These are phyloP conservation scores for Bubo bubo DNA, from an alignment of 2,113 vertebrate genomes.

Conservation along the genomic window DNA sequence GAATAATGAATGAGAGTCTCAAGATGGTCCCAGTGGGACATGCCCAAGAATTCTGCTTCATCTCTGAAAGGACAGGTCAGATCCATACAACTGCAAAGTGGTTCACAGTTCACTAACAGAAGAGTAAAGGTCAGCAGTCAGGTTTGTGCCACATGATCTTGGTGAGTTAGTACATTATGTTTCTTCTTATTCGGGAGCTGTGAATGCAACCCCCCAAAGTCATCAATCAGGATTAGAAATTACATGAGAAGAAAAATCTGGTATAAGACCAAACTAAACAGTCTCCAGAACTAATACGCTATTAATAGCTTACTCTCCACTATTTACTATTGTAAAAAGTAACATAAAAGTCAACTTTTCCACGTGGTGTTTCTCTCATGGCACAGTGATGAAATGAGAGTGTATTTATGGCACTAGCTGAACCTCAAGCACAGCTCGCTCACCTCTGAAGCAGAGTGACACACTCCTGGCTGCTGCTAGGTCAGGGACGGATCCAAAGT, in stretches of 20 bases:
- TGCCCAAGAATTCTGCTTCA: constrained; percentile 35
- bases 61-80: background rate
- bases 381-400: constrained; percentile 26
- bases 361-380: constrained; percentile 7
- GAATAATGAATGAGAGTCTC: background rate
- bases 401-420: constrained; percentile 5
- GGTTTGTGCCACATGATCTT: background rate
- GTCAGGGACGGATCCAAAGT: background rate
- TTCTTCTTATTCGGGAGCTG: constrained; percentile 41
- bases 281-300: constrained; percentile 18
- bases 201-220: background rate
- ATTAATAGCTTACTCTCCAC: constrained; percentile 42
- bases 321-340: constrained; percentile 51
- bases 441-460: background rate
- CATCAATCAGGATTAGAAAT: constrained; percentile 58
- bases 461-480: background rate
- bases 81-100: background rate
- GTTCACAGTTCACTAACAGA: background rate
- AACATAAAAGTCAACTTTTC: constrained; percentile 39
- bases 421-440: background rate
- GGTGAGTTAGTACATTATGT: background rate
- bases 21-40: background rate
- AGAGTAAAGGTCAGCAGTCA: background rate
- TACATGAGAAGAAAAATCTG: constrained; percentile 45
- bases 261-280: constrained; percentile 48